Base-by-base conservation (phyloP, 1,140 invertebrate species). In the Heliconius hermathena region DNA sequence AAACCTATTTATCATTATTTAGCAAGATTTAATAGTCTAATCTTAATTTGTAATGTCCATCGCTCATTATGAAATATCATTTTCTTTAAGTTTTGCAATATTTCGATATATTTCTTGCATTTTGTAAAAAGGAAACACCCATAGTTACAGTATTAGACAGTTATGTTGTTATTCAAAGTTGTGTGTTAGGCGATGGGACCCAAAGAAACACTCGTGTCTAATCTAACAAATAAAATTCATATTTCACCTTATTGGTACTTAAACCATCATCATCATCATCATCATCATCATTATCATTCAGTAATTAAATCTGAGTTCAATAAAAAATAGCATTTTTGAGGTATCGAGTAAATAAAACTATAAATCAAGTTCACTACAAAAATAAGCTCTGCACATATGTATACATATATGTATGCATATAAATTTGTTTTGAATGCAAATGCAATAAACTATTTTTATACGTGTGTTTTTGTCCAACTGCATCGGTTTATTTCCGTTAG, bases 1-100 rank as follows among this genome's bases (percentile, higher is more conserved):
- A 66, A 13, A 66, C 22, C n/a, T 26, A 66, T 66, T 66, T 29
- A 73, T 73, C 36, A 73, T 49, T 73, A 73, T 73, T n/a, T 52
- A 74, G 49, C 26, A 29, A 49, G 73, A 52, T 49, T 46, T 46
- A 54, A 74, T 46, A 22, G 18, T 73, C n/a, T 74, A 20, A 74
- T 16, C n/a, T 52, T 29, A 52, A 74, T 74, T 74, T 74, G 46
- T 74, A 26, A 74, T 74, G 22, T 46, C 29, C 29, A 52, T 1
- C 6, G 46, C 18, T 54, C 9, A 66, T 66, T 26, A 26, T 6
- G 3, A 66, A 16, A 66, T 26, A 66, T 66, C 1, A 66, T 26
- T 29, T 66, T 13, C 60, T 66, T 26, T 5, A 26, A 26, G 11
- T 66, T 22, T 66, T 57, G 22, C 11, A 66, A 66, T 26, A 66